phyloP scores from a whole-genome alignment of 2,797 vertebrate genomes.

The Heliangelus exortis region DNA sequence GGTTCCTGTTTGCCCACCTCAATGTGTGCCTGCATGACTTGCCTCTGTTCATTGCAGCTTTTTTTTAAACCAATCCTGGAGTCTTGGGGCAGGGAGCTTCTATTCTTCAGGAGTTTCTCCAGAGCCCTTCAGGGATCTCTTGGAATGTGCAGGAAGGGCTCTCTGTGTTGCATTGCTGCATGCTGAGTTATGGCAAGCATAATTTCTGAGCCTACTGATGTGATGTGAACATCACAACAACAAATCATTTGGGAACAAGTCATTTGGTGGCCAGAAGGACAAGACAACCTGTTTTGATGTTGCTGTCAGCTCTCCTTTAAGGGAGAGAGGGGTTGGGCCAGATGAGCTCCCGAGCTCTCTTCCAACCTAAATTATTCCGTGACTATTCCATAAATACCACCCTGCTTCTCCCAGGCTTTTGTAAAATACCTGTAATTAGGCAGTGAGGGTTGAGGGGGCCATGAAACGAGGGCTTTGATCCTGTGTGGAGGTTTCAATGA shows the following conservation, averaged over 20 bases:
- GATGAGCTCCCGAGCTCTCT: background rate
- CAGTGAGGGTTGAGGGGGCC: background rate
- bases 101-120: background rate
- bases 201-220: background rate
- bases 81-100: background rate
- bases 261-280: background rate
- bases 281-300: background rate
- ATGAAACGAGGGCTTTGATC: slow-evolving; percentile 30
- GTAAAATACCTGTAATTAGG: slow-evolving; percentile 20
- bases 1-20: background rate
- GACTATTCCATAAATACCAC: background rate
- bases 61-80: background rate
- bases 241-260: background rate
- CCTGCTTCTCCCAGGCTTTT: slow-evolving; percentile 11
- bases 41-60: background rate
- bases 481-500: background rate
- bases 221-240: no score
- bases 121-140: background rate
- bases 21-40: fast-evolving
- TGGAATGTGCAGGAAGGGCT: background rate
- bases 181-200: background rate
- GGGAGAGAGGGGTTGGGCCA: slow-evolving; percentile 1
- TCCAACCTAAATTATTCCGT: slow-evolving; percentile 2
- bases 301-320: background rate
- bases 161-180: background rate